Evolutionary conservation across 2,888 invertebrate genomes (phyloP).

Genomic region (Blastobasis lacticolella): DNA sequence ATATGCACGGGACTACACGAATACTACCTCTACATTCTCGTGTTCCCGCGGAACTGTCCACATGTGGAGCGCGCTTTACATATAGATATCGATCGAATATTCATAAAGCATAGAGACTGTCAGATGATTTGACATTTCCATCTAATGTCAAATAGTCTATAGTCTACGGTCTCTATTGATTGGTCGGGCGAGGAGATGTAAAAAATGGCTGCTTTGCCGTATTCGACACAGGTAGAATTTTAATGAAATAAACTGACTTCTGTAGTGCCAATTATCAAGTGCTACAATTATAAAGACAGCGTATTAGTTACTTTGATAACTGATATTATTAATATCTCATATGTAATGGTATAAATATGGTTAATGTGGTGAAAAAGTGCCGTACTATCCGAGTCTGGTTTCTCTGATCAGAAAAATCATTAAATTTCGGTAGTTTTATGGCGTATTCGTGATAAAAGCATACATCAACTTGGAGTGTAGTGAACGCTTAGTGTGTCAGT

Average conservation of each 20-base stretch:
- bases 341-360: slow-evolving; percentile 20
- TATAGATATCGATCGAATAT: too few relatives aligned
- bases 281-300: slow-evolving; percentile 20
- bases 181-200: slow-evolving; percentile 72
- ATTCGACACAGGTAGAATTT: slow-evolving; percentile 85
- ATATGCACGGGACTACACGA: too few relatives aligned
- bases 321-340: slow-evolving; percentile 27
- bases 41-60: too few relatives aligned
- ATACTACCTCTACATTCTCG: too few relatives aligned
- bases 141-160: slow-evolving; percentile 43
- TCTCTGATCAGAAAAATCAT: slow-evolving; percentile 28
- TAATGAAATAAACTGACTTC: slow-evolving; percentile 42
- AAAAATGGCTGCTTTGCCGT: slow-evolving; percentile 90
- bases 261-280: slow-evolving; percentile 23
- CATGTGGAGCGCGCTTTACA: too few relatives aligned
- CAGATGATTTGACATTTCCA: neutral
- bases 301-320: slow-evolving; percentile 24
- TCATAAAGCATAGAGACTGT: too few relatives aligned
- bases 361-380: slow-evolving; percentile 44
- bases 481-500: slow-evolving; percentile 28
- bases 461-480: slow-evolving; percentile 27
- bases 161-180: slow-evolving; percentile 70
- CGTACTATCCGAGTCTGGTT: slow-evolving; percentile 38
- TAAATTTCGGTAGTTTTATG: slow-evolving; percentile 30
- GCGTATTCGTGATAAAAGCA: slow-evolving; percentile 19